These are phyloP conservation scores for Siderastrea siderea DNA, from an alignment of 92 coral and sea anemone species.

Conservation along the genomic window DNA sequence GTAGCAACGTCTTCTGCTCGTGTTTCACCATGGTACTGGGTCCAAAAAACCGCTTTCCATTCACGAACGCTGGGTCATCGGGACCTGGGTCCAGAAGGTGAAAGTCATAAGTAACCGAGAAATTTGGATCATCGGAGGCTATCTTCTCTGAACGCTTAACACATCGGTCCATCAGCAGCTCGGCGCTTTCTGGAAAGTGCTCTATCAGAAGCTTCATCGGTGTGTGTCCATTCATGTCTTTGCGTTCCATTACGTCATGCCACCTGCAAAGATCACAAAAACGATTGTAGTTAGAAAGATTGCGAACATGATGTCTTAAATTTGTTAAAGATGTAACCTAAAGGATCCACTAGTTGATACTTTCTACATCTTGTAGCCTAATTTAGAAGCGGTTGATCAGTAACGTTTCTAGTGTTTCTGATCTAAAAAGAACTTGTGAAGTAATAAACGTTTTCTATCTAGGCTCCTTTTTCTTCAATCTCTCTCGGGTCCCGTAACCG, in stretches of 20 bases:
- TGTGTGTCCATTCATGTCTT: conserved; percentile 47
- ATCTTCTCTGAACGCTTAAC: conserved; percentile 58
- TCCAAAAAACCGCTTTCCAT: conserved; percentile 77
- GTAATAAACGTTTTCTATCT: too few relatives aligned
- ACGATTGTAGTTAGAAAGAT: too few relatives aligned
- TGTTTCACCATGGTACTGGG: conserved; percentile 76
- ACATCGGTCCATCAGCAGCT: conserved; percentile 77
- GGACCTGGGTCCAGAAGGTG: conserved; percentile 91
- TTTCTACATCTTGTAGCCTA: too few relatives aligned
- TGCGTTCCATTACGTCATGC: conserved; percentile 72
- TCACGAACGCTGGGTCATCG: conserved; percentile 65
- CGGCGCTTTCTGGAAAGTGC: conserved; percentile 83
- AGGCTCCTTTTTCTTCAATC: too few relatives aligned
- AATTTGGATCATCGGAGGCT: conserved; percentile 51
- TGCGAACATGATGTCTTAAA: too few relatives aligned
- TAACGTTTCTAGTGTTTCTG: too few relatives aligned
- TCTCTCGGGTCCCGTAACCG: too few relatives aligned
- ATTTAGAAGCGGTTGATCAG: too few relatives aligned
- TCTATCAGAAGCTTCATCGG: conserved; percentile 78
- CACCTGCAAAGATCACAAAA: conserved; percentile 52
- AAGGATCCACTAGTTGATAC: too few relatives aligned
- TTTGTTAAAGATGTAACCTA: too few relatives aligned
- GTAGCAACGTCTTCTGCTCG: conserved; percentile 52
- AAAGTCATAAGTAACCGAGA: conserved; percentile 82
- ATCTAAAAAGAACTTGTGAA: too few relatives aligned